These are phyloP conservation scores for Zygaena filipendulae DNA, from an alignment of 2,888 invertebrate genomes.

Conservation along the genomic window DNA sequence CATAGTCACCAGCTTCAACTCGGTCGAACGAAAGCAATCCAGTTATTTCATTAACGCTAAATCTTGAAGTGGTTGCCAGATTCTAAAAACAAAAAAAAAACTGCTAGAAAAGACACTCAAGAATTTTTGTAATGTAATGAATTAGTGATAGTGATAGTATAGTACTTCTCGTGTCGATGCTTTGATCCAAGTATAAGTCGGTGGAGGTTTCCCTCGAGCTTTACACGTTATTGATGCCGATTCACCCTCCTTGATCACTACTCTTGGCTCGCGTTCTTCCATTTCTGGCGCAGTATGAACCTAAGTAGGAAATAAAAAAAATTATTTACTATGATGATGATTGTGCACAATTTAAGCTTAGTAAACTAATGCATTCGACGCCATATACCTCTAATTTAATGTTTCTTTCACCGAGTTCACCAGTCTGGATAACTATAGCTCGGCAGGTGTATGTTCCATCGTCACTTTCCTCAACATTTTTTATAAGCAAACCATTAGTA, in stretches of 20 bases:
- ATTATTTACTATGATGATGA: neutral
- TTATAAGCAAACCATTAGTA: constrained; percentile 80
- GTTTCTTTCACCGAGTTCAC: constrained; percentile 78
- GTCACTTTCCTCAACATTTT: constrained; percentile 81
- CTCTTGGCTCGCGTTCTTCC: constrained; percentile 65
- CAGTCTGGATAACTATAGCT: constrained; percentile 85
- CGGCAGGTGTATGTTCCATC: constrained; percentile 89
- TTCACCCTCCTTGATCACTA: constrained; percentile 85
- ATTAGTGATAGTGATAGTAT: neutral
- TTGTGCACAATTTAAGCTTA: neutral
- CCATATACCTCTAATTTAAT: constrained; percentile 80
- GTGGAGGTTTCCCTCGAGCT: constrained; percentile 86
- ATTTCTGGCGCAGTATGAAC: constrained; percentile 82
- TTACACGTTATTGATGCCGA: constrained; percentile 79
- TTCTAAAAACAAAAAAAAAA: constrained; percentile 53
- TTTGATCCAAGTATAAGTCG: constrained; percentile 86
- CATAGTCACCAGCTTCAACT: constrained; percentile 81
- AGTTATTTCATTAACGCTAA: constrained; percentile 75
- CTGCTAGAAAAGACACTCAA: constrained; percentile 1
- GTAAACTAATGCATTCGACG: neutral
- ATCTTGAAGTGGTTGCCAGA: constrained; percentile 71
- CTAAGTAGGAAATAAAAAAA: constrained; percentile 29
- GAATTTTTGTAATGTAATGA: constrained; percentile 5
- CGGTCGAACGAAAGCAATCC: constrained; percentile 80
- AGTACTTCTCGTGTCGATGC: constrained; percentile 71